A percentile compares a stretch with the other conserved stretches of the same genome.
Evolutionary conservation across 1,140 invertebrate genomes (phyloP).

Genomic region (Acromyrmex charruanus): DNA sequence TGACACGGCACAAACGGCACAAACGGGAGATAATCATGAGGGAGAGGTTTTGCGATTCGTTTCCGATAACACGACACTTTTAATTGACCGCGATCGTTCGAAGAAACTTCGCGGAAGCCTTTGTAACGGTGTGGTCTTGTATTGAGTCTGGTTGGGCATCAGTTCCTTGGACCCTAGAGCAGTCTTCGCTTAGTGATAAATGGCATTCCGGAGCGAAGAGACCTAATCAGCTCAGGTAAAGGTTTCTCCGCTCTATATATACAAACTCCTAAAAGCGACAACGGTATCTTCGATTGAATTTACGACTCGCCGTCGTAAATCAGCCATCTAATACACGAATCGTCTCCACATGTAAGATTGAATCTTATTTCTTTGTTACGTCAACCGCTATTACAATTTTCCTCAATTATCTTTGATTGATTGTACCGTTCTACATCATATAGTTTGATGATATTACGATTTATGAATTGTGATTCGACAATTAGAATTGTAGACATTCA

Average conservation of each 20-base stretch:
- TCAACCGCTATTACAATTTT: background rate
- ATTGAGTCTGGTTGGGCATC: conserved; percentile 13
- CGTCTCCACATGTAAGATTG: background rate
- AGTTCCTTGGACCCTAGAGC: background rate
- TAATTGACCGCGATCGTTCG: conserved; percentile 60
- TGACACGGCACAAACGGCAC: background rate
- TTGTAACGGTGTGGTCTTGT: conserved; percentile 28
- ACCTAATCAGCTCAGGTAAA: conserved; percentile 70
- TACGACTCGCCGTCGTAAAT: conserved; percentile 16
- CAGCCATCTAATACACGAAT: conserved; percentile 15
- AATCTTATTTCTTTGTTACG: background rate
- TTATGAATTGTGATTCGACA: background rate
- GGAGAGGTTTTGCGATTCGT: background rate
- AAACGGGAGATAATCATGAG: background rate
- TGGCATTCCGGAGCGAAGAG: conserved; percentile 62
- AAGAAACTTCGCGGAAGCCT: conserved; percentile 16
- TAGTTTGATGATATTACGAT: background rate
- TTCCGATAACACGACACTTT: conserved; percentile 48
- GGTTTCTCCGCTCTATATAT: background rate
- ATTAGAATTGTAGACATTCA: background rate
- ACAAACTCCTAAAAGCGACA: conserved; percentile 38
- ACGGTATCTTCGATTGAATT: conserved; percentile 56
- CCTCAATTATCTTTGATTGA: background rate
- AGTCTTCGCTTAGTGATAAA: conserved; percentile 64
- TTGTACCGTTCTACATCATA: background rate